Evolutionary conservation across 2,113 vertebrate genomes (phyloP), one percentile per base, ranked within the genome.

Genomic region (Ciconia stormi): DNA sequence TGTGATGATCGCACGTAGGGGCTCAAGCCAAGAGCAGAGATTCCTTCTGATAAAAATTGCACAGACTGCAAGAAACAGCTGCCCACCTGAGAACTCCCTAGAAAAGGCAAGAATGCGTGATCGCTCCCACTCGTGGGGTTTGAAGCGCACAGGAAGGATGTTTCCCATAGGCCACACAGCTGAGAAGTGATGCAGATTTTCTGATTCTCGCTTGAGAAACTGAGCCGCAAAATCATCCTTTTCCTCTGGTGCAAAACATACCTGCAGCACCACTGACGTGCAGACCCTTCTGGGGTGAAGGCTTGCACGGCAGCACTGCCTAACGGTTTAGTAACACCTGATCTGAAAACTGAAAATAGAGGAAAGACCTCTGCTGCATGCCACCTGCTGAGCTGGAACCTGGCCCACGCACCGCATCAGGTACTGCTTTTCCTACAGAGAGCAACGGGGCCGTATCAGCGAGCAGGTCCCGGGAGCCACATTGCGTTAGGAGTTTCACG

Each of bases 101-200:
- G 36, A 6, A 67, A 42, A 34, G 50, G 44, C 34, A 32, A n/a
- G 32, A 16, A 34, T 18, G 22, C 4, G 6, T 13, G 38, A 17
- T 26, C 1, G 1, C 14, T 69, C 42, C 73, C 13, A 6, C 73
- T 14, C 1, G 13, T 4, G 50, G n/a, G 30, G 30, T 20, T 22
- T 20, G 58, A 26, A 49, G 66, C 30, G 8, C n/a, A 7, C 29
- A 1, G 80, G 62, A 42, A 63, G n/a, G 47, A 29, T 9, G 15
- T 25, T 56, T 70, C 61, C 73, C 67, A 7, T 4, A 13, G 21
- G 13, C 62, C 44, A 36, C 79, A 16, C 29, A 30, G 67, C 61
- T 52, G 34, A 55, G 42, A 40, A 25, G 25, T 8, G 34, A 53
- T 36, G 62, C 26, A 30, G 55, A 10, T 70, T 80, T 81, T 66